phyloP scores from a whole-genome alignment of 2,797 vertebrate genomes.

The Buphagus erythrorhynchus region DNA sequence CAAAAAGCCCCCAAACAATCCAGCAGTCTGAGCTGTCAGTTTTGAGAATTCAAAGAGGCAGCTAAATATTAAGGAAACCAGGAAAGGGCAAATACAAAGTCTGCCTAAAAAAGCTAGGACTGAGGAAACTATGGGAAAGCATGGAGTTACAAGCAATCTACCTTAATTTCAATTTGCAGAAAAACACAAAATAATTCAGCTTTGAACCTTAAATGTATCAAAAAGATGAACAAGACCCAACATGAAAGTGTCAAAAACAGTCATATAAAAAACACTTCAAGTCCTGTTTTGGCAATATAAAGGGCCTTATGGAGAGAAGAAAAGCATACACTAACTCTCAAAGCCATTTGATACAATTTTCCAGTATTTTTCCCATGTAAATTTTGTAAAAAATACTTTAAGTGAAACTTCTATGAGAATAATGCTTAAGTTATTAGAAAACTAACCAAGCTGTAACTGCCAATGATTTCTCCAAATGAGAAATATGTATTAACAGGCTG shows the following conservation, averaged over 20 bases:
- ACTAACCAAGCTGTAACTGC: not conserved
- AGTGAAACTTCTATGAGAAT: not conserved
- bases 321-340: not conserved
- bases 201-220: not conserved
- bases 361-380: not conserved
- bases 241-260: not conserved
- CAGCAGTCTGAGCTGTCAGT: not conserved
- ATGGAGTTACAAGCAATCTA: not conserved
- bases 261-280: not conserved
- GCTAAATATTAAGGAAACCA: not conserved
- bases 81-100: not conserved
- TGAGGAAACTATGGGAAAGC: not conserved
- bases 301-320: not conserved
- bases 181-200: not conserved
- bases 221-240: not conserved
- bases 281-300: not conserved
- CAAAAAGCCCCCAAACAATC: fast-evolving
- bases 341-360: not conserved
- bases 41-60: not conserved
- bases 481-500: not conserved
- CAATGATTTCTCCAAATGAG: not conserved
- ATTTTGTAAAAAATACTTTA: not conserved
- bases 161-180: not conserved
- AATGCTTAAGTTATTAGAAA: not conserved
- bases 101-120: not conserved